A percentile compares a stretch with the other conserved stretches of the same genome.
Evolutionary conservation across 2,113 vertebrate species (phyloP).

Genomic region (Anhinga anhinga): DNA sequence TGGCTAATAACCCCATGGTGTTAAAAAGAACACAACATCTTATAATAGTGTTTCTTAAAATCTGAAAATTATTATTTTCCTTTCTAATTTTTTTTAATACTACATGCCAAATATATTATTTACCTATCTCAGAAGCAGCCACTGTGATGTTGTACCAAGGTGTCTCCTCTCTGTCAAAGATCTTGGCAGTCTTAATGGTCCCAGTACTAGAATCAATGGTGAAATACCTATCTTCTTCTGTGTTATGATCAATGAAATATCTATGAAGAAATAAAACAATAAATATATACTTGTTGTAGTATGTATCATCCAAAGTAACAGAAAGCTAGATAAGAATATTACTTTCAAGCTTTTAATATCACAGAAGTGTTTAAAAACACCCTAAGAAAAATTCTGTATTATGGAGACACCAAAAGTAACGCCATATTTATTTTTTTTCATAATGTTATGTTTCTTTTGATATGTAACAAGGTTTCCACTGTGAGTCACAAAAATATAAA

Average conservation of each 20-base stretch:
- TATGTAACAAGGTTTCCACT: not conserved
- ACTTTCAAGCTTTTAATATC: not conserved
- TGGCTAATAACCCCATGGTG: accelerated
- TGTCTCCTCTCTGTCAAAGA: conserved; percentile 89
- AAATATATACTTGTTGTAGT: not conserved
- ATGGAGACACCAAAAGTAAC: not conserved
- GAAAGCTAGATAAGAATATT: not conserved
- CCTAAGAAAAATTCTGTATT: not conserved
- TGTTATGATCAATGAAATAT: conserved; percentile 85
- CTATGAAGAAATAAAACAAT: conserved; percentile 68
- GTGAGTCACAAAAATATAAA: not conserved
- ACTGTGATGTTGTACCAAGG: conserved; percentile 95
- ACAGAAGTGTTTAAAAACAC: not conserved
- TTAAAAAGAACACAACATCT: not conserved
- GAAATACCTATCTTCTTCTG: conserved; percentile 82
- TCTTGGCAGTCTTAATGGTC: conserved; percentile 84
- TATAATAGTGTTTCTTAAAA: not conserved
- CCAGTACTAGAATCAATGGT: conserved; percentile 86
- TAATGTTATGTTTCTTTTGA: not conserved
- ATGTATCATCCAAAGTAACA: not conserved
- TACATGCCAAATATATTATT: conserved; percentile 18
- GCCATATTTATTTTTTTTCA: not conserved
- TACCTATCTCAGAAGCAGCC: conserved; percentile 92
- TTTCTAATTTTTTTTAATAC: not conserved
- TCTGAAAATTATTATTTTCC: not conserved